phyloP scores from a whole-genome alignment of 2,113 vertebrate genomes.

The Lepus americanus region DNA sequence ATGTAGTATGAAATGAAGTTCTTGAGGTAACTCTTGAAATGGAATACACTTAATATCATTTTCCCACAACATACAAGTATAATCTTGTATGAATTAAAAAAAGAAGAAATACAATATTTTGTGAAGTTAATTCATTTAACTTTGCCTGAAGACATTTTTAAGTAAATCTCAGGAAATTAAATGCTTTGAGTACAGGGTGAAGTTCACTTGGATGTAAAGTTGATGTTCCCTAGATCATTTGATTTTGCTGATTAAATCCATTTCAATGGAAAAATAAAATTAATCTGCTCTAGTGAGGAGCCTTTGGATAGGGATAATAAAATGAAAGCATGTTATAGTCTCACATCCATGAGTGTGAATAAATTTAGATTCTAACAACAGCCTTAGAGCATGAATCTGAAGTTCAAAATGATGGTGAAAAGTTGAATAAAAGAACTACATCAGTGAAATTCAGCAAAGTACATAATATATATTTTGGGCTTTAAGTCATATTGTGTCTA shows the following conservation, averaged over 20 bases:
- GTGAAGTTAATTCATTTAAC: background rate
- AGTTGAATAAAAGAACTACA: background rate
- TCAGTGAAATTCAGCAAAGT: background rate
- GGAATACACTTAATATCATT: background rate
- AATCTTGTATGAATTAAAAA: conserved; percentile 14
- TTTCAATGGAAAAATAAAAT: conserved; percentile 63
- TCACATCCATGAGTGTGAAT: conserved; percentile 7
- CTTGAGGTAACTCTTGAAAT: conserved; percentile 26
- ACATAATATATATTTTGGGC: background rate
- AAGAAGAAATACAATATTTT: background rate
- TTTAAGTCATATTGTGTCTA: conserved; percentile 25
- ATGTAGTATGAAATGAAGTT: background rate
- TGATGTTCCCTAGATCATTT: conserved; percentile 60
- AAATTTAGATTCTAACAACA: conserved; percentile 39
- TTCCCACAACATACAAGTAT: background rate
- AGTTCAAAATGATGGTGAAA: conserved; percentile 36
- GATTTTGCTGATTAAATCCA: conserved; percentile 56
- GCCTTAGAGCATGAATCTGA: conserved; percentile 17
- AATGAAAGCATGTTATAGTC: conserved; percentile 6
- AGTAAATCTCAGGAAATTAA: conserved; percentile 60
- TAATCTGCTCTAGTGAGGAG: conserved; percentile 23
- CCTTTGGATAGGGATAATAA: conserved; percentile 41
- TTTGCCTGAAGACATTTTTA: conserved; percentile 2
- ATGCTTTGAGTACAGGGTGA: background rate
- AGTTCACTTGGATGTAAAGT: conserved; percentile 50